Conservation (phyloP, 2,888 invertebrate species). For the Meteorus colon region DNA sequence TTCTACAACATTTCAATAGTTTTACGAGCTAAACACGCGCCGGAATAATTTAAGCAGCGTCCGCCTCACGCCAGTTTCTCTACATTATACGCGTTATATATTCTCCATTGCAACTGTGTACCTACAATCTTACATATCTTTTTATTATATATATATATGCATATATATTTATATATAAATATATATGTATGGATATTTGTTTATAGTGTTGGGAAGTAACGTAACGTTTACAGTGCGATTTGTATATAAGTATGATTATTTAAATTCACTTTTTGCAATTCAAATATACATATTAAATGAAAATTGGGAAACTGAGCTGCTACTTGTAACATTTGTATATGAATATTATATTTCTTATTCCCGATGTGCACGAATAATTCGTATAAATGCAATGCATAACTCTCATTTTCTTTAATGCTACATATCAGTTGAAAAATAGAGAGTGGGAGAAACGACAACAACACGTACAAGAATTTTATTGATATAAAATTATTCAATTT, state of each 20-base stretch:
- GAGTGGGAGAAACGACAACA: no score
- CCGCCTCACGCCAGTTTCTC: conserved; percentile 14
- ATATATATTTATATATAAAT: no score
- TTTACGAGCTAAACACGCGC: conserved; percentile 31
- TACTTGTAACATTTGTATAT: no score
- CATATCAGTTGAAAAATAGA: no score
- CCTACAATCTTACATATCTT: no score
- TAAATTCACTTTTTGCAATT: neutral
- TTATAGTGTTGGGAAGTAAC: no score
- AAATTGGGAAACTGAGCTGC: neutral
- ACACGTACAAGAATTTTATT: no score
- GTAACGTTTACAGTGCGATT: no score
- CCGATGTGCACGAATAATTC: conserved; percentile 28
- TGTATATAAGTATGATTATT: neutral
- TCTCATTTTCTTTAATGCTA: conserved; percentile 1
- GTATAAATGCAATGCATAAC: conserved; percentile 4
- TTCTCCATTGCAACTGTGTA: neutral
- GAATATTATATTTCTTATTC: neutral
- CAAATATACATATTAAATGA: conserved; percentile 8
- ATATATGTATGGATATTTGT: no score
- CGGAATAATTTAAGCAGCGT: neutral
- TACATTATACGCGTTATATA: conserved; percentile 8
- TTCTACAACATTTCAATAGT: conserved; percentile 37
- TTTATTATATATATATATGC: no score
- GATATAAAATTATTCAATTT: no score